A percentile compares a stretch with the other conserved stretches of the same genome.
Evolutionary conservation across 2,113 vertebrate species (phyloP).

Genomic region (Tamias sibiricus): DNA sequence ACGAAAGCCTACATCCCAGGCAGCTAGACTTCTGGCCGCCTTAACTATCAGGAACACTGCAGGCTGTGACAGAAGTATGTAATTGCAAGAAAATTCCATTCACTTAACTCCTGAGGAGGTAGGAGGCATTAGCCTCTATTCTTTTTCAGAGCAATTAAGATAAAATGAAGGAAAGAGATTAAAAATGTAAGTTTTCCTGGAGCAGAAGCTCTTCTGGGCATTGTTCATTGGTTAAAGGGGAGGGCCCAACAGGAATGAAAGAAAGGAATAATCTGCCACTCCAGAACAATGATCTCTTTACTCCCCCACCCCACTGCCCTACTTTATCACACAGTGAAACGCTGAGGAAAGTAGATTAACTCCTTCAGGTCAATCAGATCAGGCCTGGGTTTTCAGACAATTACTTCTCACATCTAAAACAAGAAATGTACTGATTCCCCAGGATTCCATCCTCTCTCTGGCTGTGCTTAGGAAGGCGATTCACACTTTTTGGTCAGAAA

Average conservation of each 20-base stretch:
- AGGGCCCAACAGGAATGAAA: neutral
- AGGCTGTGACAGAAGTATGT: neutral
- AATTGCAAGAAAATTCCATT: neutral
- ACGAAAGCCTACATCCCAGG: neutral
- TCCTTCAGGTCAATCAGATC: neutral
- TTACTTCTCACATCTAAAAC: neutral
- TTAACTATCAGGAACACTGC: neutral
- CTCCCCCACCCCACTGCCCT: neutral
- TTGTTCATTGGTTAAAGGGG: neutral
- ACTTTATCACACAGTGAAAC: neutral
- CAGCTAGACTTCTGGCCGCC: neutral
- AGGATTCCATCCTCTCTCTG: neutral
- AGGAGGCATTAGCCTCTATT: neutral
- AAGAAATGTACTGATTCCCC: neutral
- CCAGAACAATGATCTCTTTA: neutral
- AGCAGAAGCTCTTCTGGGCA: conserved; percentile 43
- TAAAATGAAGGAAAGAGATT: conserved; percentile 40
- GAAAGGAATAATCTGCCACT: neutral
- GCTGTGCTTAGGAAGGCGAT: neutral
- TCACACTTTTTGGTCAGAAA: conserved; percentile 15
- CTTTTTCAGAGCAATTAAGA: conserved; percentile 40
- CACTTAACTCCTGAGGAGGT: neutral
- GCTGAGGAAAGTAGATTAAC: neutral
- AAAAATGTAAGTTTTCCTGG: conserved; percentile 21
- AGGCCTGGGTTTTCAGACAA: neutral